phyloP scores from a whole-genome alignment of 2,113 vertebrate genomes.

The Larimichthys polyactis region DNA sequence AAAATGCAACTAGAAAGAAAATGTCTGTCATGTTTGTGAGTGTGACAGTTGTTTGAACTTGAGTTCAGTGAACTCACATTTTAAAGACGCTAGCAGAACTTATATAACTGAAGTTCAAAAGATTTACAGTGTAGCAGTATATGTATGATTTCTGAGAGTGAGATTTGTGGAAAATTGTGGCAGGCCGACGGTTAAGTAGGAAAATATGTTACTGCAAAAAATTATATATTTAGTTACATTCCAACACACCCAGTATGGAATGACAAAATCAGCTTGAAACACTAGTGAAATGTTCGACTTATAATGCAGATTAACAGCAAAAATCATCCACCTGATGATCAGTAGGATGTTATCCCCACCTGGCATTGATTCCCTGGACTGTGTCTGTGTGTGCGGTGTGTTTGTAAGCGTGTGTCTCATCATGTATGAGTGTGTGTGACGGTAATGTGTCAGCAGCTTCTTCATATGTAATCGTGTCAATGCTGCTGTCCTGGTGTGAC shows the following conservation, averaged over 20 bases:
- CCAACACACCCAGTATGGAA: too few species aligned
- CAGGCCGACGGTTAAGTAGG: background rate
- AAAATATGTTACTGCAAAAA: background rate
- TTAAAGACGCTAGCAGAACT: too few species aligned
- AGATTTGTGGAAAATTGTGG: background rate
- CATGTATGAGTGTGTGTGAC: conserved; percentile 34
- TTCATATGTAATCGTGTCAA: conserved; percentile 63
- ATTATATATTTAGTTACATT: too few species aligned
- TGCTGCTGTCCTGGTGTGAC: conserved; percentile 51
- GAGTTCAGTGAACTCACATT: background rate
- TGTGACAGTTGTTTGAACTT: background rate
- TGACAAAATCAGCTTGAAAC: too few species aligned
- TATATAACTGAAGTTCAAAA: too few species aligned
- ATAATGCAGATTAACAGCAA: background rate
- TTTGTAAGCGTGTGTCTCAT: conserved; percentile 22
- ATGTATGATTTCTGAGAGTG: background rate
- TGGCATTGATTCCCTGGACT: too few species aligned
- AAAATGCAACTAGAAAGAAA: background rate
- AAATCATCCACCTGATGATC: background rate
- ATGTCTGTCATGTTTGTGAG: background rate
- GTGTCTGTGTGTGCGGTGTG: background rate
- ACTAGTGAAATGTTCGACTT: too few species aligned
- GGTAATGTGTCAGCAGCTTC: conserved; percentile 39
- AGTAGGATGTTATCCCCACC: background rate
- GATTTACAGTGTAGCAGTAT: background rate